Percentiles rank a stretch among this genome's conserved stretches.
phyloP scores from a whole-genome alignment of 2,113 vertebrate species.

The Calidris pugnax region DNA sequence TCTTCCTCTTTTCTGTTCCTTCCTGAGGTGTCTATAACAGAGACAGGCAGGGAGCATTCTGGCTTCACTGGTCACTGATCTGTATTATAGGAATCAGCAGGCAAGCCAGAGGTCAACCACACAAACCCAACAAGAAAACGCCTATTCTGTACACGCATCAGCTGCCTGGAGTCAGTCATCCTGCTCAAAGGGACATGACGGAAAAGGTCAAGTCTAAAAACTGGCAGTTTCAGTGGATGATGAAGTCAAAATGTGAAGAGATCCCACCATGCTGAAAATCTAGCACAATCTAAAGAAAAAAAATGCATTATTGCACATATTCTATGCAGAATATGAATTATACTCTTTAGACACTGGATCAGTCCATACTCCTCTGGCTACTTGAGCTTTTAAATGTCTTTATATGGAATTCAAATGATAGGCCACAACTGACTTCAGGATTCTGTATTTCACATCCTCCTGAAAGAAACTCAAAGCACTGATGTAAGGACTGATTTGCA shows the following conservation, averaged over 20 bases:
- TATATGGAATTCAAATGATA: background rate
- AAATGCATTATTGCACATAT: background rate
- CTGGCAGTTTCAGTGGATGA: constrained; percentile 1
- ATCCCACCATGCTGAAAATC: background rate
- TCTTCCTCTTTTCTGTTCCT: constrained; percentile 14
- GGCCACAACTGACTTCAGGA: background rate
- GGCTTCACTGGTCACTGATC: constrained; percentile 58
- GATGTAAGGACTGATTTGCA: background rate
- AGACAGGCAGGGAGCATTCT: constrained; percentile 29
- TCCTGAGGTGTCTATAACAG: constrained; percentile 53
- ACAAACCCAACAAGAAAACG: constrained; percentile 50
- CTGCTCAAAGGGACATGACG: constrained; percentile 38
- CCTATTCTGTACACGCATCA: constrained; percentile 38
- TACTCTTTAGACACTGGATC: background rate
- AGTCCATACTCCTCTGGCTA: background rate
- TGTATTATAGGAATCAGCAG: constrained; percentile 59
- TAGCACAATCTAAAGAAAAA: background rate
- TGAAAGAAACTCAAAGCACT: background rate
- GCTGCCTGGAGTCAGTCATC: constrained; percentile 28
- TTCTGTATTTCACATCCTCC: background rate
- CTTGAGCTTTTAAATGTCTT: background rate
- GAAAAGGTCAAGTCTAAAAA: constrained; percentile 74
- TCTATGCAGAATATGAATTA: background rate
- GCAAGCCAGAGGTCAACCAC: constrained; percentile 57
- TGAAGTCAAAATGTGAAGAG: background rate